phyloP scores from a whole-genome alignment of 2,113 vertebrate species.

The Poeciliopsis prolifica region DNA sequence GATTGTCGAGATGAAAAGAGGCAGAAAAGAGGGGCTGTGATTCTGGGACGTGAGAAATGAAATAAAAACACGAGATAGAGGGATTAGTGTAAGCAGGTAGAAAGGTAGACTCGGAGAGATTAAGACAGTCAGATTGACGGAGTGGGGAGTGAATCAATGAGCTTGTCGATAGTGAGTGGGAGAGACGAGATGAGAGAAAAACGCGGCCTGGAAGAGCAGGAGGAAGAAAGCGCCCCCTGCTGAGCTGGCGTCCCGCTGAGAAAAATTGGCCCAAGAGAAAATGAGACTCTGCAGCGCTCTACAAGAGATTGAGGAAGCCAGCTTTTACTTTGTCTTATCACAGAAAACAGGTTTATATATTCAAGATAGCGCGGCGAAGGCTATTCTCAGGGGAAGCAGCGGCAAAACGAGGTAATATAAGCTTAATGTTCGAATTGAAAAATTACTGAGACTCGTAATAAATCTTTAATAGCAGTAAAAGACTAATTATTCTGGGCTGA shows the following conservation, averaged over 20 bases:
- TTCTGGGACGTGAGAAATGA: slow-evolving; percentile 37
- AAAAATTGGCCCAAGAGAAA: slow-evolving; percentile 57
- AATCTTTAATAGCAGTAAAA: slow-evolving; percentile 6
- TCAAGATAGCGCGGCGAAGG: slow-evolving; percentile 31
- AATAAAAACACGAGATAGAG: slow-evolving; percentile 35
- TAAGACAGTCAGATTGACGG: slow-evolving; percentile 51
- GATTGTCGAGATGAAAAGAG: slow-evolving; percentile 15
- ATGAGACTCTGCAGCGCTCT: slow-evolving; percentile 43
- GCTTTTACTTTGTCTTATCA: slow-evolving; percentile 55
- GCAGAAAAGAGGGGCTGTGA: slow-evolving; percentile 11
- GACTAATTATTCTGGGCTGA: slow-evolving; percentile 27
- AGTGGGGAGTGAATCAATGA: slow-evolving; percentile 64
- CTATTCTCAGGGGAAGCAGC: slow-evolving; percentile 22
- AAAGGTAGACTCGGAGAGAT: slow-evolving; percentile 58
- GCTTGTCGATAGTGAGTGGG: slow-evolving; percentile 54
- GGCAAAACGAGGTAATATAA: slow-evolving; percentile 16
- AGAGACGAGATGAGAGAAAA: slow-evolving; percentile 56
- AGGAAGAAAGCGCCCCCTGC: slow-evolving; percentile 32
- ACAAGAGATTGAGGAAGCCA: slow-evolving; percentile 32
- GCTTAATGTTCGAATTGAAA: slow-evolving; percentile 28
- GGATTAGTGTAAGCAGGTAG: slow-evolving; percentile 66
- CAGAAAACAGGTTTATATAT: slow-evolving; percentile 37
- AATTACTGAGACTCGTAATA: neutral
- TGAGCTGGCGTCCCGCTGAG: slow-evolving; percentile 35
- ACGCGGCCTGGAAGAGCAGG: slow-evolving; percentile 39